These are phyloP conservation scores for Malurus leucopterus DNA, from an alignment of 2,797 vertebrate genomes.

Conservation along the genomic window DNA sequence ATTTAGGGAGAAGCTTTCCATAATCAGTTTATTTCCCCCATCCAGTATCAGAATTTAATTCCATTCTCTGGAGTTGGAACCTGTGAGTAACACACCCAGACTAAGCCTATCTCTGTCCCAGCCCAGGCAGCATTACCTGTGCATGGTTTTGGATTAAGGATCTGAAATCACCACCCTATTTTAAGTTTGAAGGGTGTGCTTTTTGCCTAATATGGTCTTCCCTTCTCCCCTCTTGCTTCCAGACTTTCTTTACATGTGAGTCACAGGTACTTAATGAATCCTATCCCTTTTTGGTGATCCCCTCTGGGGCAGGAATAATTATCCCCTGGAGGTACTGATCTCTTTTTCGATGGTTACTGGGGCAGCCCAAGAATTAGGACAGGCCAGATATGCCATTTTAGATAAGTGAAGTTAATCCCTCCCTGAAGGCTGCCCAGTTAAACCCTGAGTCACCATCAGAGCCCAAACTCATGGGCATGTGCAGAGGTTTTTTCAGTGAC, in stretches of 20 bases:
- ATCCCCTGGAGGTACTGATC: not conserved
- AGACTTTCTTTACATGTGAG: not conserved
- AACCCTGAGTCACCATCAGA: slow-evolving; percentile 28
- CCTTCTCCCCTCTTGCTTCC: not conserved
- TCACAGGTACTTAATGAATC: slow-evolving; percentile 17
- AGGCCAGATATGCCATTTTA: not conserved
- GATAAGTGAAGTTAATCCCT: not conserved
- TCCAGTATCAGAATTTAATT: not conserved
- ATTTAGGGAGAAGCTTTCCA: not conserved
- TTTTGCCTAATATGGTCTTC: not conserved
- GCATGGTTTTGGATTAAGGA: not conserved
- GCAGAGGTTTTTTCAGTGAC: slow-evolving; percentile 14
- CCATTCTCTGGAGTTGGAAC: not conserved
- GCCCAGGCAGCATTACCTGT: not conserved
- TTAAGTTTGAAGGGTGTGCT: not conserved
- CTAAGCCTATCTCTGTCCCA: not conserved
- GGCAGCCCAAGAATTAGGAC: not conserved
- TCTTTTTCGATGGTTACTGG: not conserved
- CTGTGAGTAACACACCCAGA: not conserved
- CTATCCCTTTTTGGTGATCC: not conserved
- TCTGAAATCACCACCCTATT: not conserved
- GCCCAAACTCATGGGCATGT: not conserved
- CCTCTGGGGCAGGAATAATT: not conserved
- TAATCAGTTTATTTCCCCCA: not conserved
- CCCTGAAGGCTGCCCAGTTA: not conserved